Base-by-base conservation (phyloP, 1,140 invertebrate genomes). In the Drosophila subobscura region DNA sequence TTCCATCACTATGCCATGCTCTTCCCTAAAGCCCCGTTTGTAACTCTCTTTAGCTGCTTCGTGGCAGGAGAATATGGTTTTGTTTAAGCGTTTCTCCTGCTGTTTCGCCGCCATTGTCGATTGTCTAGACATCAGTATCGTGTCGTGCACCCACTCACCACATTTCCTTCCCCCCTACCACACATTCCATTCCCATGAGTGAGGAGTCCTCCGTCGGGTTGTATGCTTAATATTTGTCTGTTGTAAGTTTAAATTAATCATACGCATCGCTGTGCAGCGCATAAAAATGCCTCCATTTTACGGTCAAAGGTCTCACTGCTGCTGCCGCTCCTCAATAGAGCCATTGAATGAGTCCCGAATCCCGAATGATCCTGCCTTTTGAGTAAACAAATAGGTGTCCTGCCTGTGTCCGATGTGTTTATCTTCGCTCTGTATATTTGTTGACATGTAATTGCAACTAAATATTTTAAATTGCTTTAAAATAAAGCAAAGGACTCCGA, bases 401-500 rank as follows among this genome's bases (percentile, higher is more conserved):
- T 60, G 57, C 50, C 52, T 46, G 52, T 63, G 55, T 67, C 61
- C 44, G 71, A 45, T 46, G 51, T 70, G 53, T 60, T 33, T 45
- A 8, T 50, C 33, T 27, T 33, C 52, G 42, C 53, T 22, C 72
- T 57, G 57, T 60, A 49, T 80, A 72, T 86, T 88, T 86, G 83
- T 86, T 86, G 81, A 86, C 83, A 86, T 86, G 83, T 88, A 86
- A 86, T 86, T 86, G 81, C 79, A 86, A 86, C 81, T 86, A 86
- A 86, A 86, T 86, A 86, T 86, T 88, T 86, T 88, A 86, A 86
- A 88, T 86, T 86, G 81, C 83, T 88, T 86, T 88, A 88, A 86
- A 86, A 86, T 86, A 86, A 86, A 86, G 77, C 77, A 76, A 53
- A 50, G 37, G 51, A 52, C 54, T 33, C 29, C 8, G 33, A 37